phyloP scores from a whole-genome alignment of 1,140 invertebrate species.

The Apolygus lucorum region DNA sequence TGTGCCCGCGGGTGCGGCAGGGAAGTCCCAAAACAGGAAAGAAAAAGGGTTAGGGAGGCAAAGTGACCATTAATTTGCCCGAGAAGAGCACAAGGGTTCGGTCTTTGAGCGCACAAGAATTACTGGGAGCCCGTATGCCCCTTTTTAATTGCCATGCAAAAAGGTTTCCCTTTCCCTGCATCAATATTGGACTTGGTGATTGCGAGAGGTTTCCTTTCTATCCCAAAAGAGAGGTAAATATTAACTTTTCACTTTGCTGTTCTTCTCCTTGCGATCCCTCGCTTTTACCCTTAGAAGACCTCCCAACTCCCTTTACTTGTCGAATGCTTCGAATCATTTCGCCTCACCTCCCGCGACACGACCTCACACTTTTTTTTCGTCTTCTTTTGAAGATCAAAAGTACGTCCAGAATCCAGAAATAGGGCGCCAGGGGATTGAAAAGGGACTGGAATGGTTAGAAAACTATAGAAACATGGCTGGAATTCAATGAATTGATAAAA shows the following conservation, averaged over 20 bases:
- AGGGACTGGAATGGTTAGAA: no score
- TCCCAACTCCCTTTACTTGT: no score
- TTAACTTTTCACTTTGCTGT: constrained; percentile 21
- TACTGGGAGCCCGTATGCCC: constrained; percentile 7
- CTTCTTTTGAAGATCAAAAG: no score
- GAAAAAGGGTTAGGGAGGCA: background rate
- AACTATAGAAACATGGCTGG: no score
- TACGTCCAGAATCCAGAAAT: no score
- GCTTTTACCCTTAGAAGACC: no score
- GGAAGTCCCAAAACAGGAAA: background rate
- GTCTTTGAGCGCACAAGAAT: background rate
- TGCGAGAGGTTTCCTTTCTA: constrained; percentile 10
- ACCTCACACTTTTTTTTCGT: no score
- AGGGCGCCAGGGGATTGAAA: no score
- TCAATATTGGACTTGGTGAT: constrained; percentile 23
- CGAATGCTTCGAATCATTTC: no score
- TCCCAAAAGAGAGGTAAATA: constrained; percentile 14
- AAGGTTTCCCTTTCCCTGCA: constrained; percentile 9
- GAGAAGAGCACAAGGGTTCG: background rate
- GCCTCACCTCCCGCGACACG: no score
- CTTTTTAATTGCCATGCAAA: constrained; percentile 23
- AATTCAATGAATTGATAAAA: no score
- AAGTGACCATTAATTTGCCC: background rate
- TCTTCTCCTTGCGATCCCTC: background rate
- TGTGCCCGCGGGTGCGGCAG: no score